Evolutionary conservation across 1,140 invertebrate species (phyloP), one percentile per base, ranked within the genome.

Genomic region (Drosophila saltans): DNA sequence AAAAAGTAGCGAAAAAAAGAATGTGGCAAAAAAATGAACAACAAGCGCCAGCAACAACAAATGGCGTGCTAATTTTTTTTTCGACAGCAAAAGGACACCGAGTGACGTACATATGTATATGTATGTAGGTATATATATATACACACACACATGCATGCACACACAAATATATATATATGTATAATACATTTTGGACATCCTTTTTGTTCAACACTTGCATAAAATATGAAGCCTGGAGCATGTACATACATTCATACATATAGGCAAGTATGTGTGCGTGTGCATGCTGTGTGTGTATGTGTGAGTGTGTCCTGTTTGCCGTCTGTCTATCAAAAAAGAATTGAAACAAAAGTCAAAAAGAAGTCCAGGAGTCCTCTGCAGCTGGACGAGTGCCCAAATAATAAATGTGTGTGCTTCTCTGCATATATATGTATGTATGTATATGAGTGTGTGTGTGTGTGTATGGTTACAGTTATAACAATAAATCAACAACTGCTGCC

Each of bases 401-500:
- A 75, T 68, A 70, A 28, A 63, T 30, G 26, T 41, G 56, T 39
- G 8, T 33, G 16, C 16, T 16, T 16, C 16, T 16, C 16, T 16
- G 16, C 16, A 16, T 16, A 16, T 16, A 16, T 16, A 16, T 16
- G 16, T 28, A 11, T 52, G 24, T 40, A 30, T 24, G 45, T 55
- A 3, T 66, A 45, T 45, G 45, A 56, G 45, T 63, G 45, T 78
- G 69, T 52, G 24, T 56, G 48, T 64, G 40, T 63, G 45, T 78
- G 69, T 60, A 67, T 75, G 70, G 69, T 59, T 61, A 81, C 84
- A 90, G 84, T 83, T 89, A 81, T 81, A 89, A 89, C 81, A 89
- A 89, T 89, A 84, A 89, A 89, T 89, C 84, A 89, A 89, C 84
- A 89, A 70, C 64, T 82, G 82, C 83, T 79, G 82, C 69, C 82